A percentile compares a stretch with the other conserved stretches of the same genome.
Evolutionary conservation across 2,888 invertebrate species (phyloP).

Genomic region (Lycocerus yunnanus): DNA sequence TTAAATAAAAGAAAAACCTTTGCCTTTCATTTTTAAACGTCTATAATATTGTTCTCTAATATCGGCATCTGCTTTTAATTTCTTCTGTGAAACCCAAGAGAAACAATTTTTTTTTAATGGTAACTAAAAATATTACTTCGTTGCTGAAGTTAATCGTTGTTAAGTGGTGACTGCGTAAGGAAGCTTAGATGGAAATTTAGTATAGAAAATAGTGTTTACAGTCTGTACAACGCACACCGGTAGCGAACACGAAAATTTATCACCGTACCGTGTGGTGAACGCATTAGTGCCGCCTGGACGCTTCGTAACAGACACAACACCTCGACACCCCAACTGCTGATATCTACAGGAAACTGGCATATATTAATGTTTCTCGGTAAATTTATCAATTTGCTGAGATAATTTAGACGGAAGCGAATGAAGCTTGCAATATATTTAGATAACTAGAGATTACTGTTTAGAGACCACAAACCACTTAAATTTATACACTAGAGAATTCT

Average conservation of each 20-base stretch:
- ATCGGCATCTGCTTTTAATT: background rate
- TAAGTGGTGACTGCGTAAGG: constrained; percentile 19
- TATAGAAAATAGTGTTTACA: constrained; percentile 19
- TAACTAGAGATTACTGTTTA: background rate
- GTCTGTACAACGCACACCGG: constrained; percentile 17
- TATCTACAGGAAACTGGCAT: constrained; percentile 19
- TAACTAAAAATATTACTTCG: background rate
- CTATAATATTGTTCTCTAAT: background rate
- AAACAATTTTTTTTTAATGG: background rate
- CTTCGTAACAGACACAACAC: constrained; percentile 21
- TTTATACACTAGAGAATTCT: background rate
- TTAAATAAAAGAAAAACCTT: no score
- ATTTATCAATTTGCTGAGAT: constrained; percentile 23
- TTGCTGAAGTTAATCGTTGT: constrained; percentile 21
- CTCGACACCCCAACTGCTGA: constrained; percentile 16
- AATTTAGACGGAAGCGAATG: constrained; percentile 11
- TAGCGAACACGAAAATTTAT: constrained; percentile 29
- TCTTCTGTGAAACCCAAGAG: background rate
- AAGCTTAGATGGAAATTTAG: constrained; percentile 21
- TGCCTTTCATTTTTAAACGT: background rate
- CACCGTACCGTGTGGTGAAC: constrained; percentile 31
- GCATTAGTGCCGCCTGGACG: constrained; percentile 30
- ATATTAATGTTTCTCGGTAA: constrained; percentile 16
- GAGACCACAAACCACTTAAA: background rate
- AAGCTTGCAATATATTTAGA: background rate